phyloP scores from a whole-genome alignment of 1,140 invertebrate genomes.

The Armadillidium nasatum region DNA sequence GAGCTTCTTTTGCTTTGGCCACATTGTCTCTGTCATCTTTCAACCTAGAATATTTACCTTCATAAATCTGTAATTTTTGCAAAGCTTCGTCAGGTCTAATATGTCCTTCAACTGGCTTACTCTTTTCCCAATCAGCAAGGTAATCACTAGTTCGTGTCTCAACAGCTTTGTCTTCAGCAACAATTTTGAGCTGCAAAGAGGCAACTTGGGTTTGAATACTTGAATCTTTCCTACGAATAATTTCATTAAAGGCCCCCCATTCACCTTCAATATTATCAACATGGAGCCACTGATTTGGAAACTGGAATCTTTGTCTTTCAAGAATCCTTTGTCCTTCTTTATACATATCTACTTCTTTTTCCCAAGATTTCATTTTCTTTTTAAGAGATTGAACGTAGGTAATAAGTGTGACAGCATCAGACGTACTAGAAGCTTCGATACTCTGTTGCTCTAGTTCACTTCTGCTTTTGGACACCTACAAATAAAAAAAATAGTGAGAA shows the following conservation, averaged over 20 bases:
- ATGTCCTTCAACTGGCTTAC: slow-evolving; percentile 90
- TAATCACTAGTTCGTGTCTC: slow-evolving; percentile 90
- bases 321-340: slow-evolving; percentile 94
- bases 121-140: slow-evolving; percentile 91
- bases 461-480: slow-evolving; percentile 51
- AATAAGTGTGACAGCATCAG: slow-evolving; percentile 97
- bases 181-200: slow-evolving; percentile 97
- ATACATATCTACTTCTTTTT: slow-evolving; percentile 62
- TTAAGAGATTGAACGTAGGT: slow-evolving; percentile 97
- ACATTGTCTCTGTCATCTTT: slow-evolving; percentile 98
- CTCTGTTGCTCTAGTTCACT: slow-evolving; percentile 94
- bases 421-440: slow-evolving; percentile 95
- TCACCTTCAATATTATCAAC: slow-evolving; percentile 99
- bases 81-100: slow-evolving; percentile 91
- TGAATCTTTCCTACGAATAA: slow-evolving; percentile 94
- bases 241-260: slow-evolving; percentile 99
- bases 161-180: slow-evolving; percentile 97
- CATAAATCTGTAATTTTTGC: slow-evolving; percentile 84
- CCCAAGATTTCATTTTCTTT: slow-evolving; percentile 83
- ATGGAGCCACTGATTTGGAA: slow-evolving; percentile 92
- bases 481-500: no score
- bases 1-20: slow-evolving; percentile 93
- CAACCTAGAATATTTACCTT: slow-evolving; percentile 86
- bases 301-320: slow-evolving; percentile 95
- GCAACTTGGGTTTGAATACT: slow-evolving; percentile 96